A percentile compares a stretch with the other conserved stretches of the same genome.
These are phyloP conservation scores for Dione juno DNA, from an alignment of 2,888 invertebrate genomes.

Conservation along the genomic window DNA sequence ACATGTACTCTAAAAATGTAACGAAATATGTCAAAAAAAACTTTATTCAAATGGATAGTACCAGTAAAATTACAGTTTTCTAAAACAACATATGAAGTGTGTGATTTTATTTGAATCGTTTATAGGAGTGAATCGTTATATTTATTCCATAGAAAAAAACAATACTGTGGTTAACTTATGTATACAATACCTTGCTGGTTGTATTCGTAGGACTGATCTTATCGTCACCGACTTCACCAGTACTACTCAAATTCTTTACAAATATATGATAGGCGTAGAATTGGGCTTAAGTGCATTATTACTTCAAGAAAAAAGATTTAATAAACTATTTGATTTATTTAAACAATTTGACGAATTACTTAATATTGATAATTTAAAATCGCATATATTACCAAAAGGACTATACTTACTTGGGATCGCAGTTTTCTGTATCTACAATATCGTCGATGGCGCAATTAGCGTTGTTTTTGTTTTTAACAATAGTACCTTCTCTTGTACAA, in stretches of 20 bases:
- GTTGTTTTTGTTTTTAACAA: neutral
- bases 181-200: neutral
- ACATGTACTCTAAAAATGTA: neutral
- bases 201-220: neutral
- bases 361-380: neutral
- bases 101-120: constrained; percentile 24
- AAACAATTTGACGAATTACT: neutral
- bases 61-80: neutral
- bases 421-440: neutral
- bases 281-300: constrained; percentile 12
- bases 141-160: constrained; percentile 16
- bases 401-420: neutral
- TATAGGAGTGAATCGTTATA: too few species aligned
- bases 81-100: constrained; percentile 17
- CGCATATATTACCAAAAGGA: neutral
- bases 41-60: neutral
- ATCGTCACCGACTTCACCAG: neutral
- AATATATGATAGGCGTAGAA: constrained; percentile 5
- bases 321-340: neutral
- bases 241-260: neutral
- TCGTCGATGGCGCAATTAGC: neutral
- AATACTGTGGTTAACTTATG: neutral
- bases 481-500: neutral
- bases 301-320: neutral
- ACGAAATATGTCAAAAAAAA: neutral